A percentile compares a stretch with the other conserved stretches of the same genome.
Conservation (phyloP, 2,113 vertebrate genomes). For the Megalops atlanticus region DNA sequence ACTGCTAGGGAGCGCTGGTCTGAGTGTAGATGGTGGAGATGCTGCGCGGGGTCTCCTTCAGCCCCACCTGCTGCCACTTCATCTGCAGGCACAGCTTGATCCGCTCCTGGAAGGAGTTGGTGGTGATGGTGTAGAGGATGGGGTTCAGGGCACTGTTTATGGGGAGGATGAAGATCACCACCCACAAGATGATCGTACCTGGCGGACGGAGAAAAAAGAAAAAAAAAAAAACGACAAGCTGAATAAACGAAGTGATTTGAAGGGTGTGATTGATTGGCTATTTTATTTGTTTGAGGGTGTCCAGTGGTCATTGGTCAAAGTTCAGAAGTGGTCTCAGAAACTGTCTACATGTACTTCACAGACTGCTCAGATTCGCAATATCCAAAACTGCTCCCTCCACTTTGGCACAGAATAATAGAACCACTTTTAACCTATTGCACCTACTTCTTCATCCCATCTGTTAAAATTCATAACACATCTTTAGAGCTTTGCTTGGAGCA, state of each 20-base stretch:
- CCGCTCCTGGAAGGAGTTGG: slow-evolving; percentile 66
- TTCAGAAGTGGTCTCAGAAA: too few relatives aligned
- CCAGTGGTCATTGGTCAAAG: too few relatives aligned
- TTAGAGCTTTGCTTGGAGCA: too few relatives aligned
- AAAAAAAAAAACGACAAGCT: background rate
- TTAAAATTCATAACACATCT: too few relatives aligned
- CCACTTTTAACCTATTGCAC: too few relatives aligned
- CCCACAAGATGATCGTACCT: slow-evolving; percentile 53
- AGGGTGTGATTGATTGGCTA: too few relatives aligned
- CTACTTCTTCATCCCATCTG: too few relatives aligned
- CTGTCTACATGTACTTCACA: too few relatives aligned
- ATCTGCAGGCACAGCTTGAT: slow-evolving; percentile 54
- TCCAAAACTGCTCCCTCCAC: too few relatives aligned
- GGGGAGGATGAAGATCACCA: slow-evolving; percentile 61
- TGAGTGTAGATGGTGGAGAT: slow-evolving; percentile 24
- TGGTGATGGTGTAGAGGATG: slow-evolving; percentile 66
- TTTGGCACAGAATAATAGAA: too few relatives aligned
- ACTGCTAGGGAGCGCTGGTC: background rate
- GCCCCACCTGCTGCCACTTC: slow-evolving; percentile 29
- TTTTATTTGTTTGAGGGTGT: too few relatives aligned
- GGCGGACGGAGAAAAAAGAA: background rate
- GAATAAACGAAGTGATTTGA: background rate
- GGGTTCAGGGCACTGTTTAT: slow-evolving; percentile 54
- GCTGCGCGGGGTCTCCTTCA: slow-evolving; percentile 10
- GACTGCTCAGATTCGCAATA: too few relatives aligned